A percentile compares a stretch with the other conserved stretches of the same genome.
Evolutionary conservation across 2,797 vertebrate genomes (phyloP).

Genomic region (Gadopsis marmoratus): DNA sequence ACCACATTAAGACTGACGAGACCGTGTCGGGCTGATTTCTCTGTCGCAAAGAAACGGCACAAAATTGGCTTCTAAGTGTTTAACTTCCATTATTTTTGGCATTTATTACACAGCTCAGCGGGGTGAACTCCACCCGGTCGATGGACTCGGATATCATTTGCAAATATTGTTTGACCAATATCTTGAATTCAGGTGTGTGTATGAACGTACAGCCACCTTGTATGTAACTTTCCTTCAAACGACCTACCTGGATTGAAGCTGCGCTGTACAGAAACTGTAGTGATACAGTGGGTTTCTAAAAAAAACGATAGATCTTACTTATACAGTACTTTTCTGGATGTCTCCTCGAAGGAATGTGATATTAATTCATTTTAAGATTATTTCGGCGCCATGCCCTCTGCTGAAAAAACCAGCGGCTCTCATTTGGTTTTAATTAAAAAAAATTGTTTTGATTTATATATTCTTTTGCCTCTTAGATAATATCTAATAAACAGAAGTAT

Average conservation of each 20-base stretch:
- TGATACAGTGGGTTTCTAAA: slow-evolving; percentile 7
- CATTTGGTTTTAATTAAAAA: slow-evolving; percentile 11
- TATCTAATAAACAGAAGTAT: neutral
- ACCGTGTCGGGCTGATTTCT: neutral
- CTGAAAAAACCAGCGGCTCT: neutral
- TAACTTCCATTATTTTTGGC: neutral
- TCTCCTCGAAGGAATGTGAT: slow-evolving; percentile 30
- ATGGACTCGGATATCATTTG: slow-evolving; percentile 52
- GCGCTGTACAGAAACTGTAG: slow-evolving; percentile 29
- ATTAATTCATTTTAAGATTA: neutral
- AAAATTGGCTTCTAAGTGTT: slow-evolving; percentile 29
- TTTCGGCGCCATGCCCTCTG: slow-evolving; percentile 3
- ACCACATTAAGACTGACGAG: slow-evolving; percentile 16
- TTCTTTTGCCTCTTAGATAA: neutral
- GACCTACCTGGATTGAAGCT: slow-evolving; percentile 10
- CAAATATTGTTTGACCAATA: slow-evolving; percentile 22
- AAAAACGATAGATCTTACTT: slow-evolving; percentile 8
- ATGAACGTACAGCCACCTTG: slow-evolving; percentile 16
- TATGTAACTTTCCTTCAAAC: slow-evolving; percentile 35
- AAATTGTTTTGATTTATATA: neutral
- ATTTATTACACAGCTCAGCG: slow-evolving; percentile 20
- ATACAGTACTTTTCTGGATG: neutral
- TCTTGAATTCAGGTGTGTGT: slow-evolving; percentile 29
- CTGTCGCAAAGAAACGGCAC: slow-evolving; percentile 11
- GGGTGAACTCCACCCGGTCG: slow-evolving; percentile 32